These are phyloP conservation scores for Tetanocera ferruginea DNA, from an alignment of 2,888 invertebrate species.

Conservation along the genomic window DNA sequence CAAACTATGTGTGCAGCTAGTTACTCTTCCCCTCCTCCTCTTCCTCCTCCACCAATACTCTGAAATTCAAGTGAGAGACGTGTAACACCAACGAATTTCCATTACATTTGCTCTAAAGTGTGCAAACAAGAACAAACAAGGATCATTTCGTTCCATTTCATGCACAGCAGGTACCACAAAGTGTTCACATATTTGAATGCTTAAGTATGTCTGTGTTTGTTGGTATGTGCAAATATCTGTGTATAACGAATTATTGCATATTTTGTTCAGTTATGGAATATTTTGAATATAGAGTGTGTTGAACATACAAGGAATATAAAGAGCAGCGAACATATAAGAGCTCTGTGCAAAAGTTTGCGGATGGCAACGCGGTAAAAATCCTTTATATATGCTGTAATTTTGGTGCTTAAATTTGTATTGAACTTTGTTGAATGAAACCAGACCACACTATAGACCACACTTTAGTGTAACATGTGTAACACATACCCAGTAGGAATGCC, in stretches of 20 bases:
- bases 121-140: too few relatives aligned
- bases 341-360: too few relatives aligned
- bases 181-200: background rate
- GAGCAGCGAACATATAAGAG: too few relatives aligned
- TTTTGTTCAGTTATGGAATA: constrained; percentile 7
- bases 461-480: too few relatives aligned
- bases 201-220: background rate
- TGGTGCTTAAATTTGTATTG: background rate
- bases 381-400: background rate
- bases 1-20: too few relatives aligned
- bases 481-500: too few relatives aligned
- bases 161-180: too few relatives aligned
- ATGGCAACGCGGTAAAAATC: background rate
- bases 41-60: background rate
- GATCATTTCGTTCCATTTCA: too few relatives aligned
- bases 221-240: background rate
- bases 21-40: background rate
- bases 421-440: background rate
- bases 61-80: background rate
- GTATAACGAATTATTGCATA: background rate
- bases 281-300: background rate
- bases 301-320: background rate
- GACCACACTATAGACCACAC: background rate
- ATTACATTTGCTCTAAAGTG: background rate
- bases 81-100: background rate